Conservation (phyloP, 2,113 vertebrate genomes). For the Capreolus pygargus region DNA sequence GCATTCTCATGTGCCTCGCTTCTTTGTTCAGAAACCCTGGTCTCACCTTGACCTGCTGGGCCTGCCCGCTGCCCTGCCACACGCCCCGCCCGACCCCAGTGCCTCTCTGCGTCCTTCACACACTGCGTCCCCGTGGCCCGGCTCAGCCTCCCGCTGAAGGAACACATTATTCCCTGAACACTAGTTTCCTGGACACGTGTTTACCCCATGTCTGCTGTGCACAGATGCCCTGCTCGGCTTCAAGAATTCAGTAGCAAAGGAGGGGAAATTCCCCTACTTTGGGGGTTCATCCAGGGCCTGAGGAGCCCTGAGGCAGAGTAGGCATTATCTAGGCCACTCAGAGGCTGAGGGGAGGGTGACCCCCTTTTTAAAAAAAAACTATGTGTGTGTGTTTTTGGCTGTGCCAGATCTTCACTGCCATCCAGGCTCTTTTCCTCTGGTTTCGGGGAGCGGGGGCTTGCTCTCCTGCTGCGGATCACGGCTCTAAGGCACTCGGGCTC, state of each 20-base stretch:
- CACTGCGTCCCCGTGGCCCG: neutral
- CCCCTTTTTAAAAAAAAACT: accelerated
- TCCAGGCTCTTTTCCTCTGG: too few relatives aligned
- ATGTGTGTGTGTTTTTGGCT: neutral
- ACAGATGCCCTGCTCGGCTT: neutral
- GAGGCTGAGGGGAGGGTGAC: too few relatives aligned
- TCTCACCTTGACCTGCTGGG: neutral
- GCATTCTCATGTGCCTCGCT: neutral
- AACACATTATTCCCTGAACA: neutral
- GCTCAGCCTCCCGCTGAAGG: neutral
- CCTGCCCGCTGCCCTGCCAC: neutral
- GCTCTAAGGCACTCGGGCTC: neutral
- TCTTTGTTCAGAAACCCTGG: neutral
- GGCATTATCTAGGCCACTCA: neutral
- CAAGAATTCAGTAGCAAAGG: neutral
- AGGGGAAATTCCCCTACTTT: neutral
- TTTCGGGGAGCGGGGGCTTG: accelerated
- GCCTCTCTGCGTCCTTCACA: neutral
- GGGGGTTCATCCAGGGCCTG: neutral
- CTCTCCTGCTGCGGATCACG: accelerated
- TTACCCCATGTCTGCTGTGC: too few relatives aligned
- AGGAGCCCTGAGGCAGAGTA: neutral
- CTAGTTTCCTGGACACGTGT: neutral
- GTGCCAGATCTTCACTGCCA: accelerated
- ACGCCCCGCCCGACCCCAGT: accelerated